phyloP scores from a whole-genome alignment of 2,797 vertebrate genomes.

The Lophius americanus region DNA sequence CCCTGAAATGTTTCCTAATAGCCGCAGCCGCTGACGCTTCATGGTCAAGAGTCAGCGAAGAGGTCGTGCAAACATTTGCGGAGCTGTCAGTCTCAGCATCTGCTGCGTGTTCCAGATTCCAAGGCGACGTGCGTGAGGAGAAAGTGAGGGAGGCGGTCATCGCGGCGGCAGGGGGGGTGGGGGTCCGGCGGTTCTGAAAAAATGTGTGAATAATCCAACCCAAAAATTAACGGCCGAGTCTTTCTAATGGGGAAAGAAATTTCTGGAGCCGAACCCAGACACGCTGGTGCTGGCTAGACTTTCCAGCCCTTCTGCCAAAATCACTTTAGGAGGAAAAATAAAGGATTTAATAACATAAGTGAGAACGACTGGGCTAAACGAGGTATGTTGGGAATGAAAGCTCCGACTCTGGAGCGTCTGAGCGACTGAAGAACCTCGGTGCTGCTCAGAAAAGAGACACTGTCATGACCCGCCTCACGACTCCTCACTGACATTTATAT shows the following conservation, averaged over 20 bases:
- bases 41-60: constrained; percentile 1
- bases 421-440: neutral
- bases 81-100: constrained; percentile 17
- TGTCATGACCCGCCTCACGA: neutral
- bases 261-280: constrained; percentile 31
- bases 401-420: neutral
- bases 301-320: constrained; percentile 4
- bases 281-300: constrained; percentile 12
- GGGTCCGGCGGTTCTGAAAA: constrained; percentile 3
- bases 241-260: constrained; percentile 19
- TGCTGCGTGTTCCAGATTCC: constrained; percentile 1
- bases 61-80: constrained; percentile 27
- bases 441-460: neutral
- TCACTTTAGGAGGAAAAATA: constrained; percentile 38
- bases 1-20: neutral
- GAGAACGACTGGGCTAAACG: constrained; percentile 1
- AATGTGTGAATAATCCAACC: constrained; percentile 51
- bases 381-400: constrained; percentile 11
- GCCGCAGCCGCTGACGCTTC: neutral
- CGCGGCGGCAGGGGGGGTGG: too few relatives aligned
- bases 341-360: constrained; percentile 31
- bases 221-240: constrained; percentile 30
- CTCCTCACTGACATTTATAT: too few relatives aligned
- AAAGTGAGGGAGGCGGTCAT: neutral
- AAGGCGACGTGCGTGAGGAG: neutral